Evolutionary conservation across 2,113 vertebrate genomes (phyloP).

Genomic region (Dasyprocta punctata): DNA sequence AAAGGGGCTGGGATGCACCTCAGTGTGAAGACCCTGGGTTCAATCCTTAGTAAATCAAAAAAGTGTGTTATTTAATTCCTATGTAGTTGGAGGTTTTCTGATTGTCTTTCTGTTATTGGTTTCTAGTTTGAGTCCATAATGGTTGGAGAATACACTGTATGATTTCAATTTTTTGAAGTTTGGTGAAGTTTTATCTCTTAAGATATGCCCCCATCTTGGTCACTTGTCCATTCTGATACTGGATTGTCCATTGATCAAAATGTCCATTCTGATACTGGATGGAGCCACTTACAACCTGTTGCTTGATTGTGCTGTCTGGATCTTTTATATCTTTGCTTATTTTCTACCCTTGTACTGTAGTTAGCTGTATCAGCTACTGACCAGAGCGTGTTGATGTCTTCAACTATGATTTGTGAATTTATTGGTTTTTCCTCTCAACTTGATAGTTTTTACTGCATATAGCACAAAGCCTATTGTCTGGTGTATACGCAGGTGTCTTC

Average conservation of each 20-base stretch:
- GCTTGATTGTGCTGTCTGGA: not conserved
- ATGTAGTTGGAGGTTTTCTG: not conserved
- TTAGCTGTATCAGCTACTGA: not conserved
- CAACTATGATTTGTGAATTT: not conserved
- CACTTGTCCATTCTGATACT: not conserved
- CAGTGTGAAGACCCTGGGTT: not conserved
- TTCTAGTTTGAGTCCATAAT: not conserved
- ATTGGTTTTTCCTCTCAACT: not conserved
- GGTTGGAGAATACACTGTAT: not conserved
- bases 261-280: not conserved
- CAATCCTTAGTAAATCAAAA: not conserved
- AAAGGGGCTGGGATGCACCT: not conserved
- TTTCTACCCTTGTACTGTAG: not conserved
- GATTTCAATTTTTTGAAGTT: not conserved
- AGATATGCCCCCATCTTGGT: not conserved
- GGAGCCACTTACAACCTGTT: not conserved
- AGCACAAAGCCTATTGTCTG: not conserved
- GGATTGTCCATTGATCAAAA: no score
- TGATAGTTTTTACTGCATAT: not conserved
- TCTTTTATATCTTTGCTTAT: not conserved
- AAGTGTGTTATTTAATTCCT: not conserved
- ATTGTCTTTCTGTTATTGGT: not conserved
- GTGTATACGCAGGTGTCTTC: not conserved
- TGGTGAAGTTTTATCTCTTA: not conserved
- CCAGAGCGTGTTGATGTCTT: not conserved